phyloP scores from a whole-genome alignment of 2,797 vertebrate genomes.

The Ceryle rudis region DNA sequence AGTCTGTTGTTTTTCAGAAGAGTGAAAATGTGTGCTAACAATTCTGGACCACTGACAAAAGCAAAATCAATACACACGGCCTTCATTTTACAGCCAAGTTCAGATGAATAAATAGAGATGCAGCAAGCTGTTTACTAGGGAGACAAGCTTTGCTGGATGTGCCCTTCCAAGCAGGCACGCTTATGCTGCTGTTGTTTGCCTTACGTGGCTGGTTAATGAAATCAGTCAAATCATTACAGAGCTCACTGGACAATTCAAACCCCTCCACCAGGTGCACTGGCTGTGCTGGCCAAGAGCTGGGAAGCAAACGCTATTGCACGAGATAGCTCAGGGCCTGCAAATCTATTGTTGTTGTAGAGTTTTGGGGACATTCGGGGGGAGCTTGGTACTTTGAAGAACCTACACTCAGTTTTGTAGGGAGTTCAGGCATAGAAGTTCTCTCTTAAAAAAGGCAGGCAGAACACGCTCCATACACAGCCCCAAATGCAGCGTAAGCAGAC shows the following conservation, averaged over 20 bases:
- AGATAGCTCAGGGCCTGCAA: neutral
- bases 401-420: neutral
- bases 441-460: neutral
- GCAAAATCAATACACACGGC: conserved; percentile 75
- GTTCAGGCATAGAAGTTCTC: neutral
- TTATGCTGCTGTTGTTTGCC: neutral
- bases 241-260: neutral
- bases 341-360: neutral
- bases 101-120: conserved; percentile 66
- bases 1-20: conserved; percentile 75
- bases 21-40: conserved; percentile 76
- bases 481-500: neutral
- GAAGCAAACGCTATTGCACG: neutral
- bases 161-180: conserved; percentile 17
- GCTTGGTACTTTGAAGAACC: neutral
- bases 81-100: conserved; percentile 63
- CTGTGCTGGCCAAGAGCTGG: neutral
- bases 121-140: conserved; percentile 55
- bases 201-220: neutral
- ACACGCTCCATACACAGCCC: neutral
- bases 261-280: neutral
- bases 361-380: neutral
- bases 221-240: neutral
- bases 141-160: neutral
- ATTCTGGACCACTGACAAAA: conserved; percentile 78